phyloP scores from a whole-genome alignment of 1,140 invertebrate genomes.

The Macrocentrus cingulum region DNA sequence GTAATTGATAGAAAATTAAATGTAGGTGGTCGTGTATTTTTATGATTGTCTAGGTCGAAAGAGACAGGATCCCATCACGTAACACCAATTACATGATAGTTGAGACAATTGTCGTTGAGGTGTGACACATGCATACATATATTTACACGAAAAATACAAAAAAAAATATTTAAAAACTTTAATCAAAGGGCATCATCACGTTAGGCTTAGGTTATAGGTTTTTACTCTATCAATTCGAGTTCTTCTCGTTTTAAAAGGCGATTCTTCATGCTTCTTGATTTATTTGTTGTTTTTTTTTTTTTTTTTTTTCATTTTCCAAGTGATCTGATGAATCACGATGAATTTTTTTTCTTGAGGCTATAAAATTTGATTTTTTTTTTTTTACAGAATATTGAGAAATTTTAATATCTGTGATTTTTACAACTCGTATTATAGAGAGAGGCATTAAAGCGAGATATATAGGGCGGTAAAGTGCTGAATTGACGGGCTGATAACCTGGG shows the following conservation, averaged over 20 bases:
- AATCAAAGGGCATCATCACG: slow-evolving; percentile 33
- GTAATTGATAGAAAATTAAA: not conserved
- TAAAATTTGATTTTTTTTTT: too few relatives aligned
- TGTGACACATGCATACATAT: too few relatives aligned
- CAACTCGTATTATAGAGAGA: too few relatives aligned
- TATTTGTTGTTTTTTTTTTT: not conserved
- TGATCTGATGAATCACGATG: not conserved
- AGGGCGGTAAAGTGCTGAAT: too few relatives aligned
- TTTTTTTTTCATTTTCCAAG: not conserved
- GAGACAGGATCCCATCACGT: not conserved
- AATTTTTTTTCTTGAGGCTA: too few relatives aligned
- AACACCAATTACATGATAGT: not conserved
- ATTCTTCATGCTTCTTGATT: not conserved
- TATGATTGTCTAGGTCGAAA: not conserved
- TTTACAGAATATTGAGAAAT: too few relatives aligned
- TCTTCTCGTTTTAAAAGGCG: too few relatives aligned
- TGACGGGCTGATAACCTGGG: too few relatives aligned
- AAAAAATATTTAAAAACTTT: not conserved
- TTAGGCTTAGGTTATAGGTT: slow-evolving; percentile 25
- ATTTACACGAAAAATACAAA: not conserved
- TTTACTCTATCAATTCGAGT: too few relatives aligned
- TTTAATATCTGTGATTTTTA: too few relatives aligned
- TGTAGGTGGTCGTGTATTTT: not conserved
- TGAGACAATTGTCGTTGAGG: not conserved
- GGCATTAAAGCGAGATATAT: too few relatives aligned